These are phyloP conservation scores for Odontamblyopus lacepedii DNA, from an alignment of 2,797 vertebrate genomes.

Conservation along the genomic window DNA sequence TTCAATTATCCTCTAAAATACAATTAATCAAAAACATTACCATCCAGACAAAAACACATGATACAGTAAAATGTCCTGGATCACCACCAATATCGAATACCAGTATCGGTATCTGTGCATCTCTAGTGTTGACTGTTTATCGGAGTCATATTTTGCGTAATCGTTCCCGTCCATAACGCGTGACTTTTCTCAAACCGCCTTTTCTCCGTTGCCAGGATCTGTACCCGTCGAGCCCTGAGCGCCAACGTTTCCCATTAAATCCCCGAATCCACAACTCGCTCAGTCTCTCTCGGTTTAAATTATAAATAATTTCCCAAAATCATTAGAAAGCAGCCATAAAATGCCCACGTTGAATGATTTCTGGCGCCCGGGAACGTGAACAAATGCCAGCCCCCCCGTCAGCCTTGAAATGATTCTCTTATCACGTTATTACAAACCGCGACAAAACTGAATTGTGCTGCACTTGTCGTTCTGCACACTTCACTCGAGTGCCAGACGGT, in stretches of 20 bases:
- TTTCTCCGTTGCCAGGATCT: too few relatives aligned
- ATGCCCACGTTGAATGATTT: neutral
- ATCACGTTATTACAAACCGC: slow-evolving; percentile 5
- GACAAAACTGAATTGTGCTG: neutral
- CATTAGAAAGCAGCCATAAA: neutral
- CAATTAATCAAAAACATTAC: too few relatives aligned
- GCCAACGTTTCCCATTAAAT: neutral
- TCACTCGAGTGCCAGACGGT: neutral
- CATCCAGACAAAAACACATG: too few relatives aligned
- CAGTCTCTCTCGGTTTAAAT: neutral
- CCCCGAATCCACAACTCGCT: neutral
- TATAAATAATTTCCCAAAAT: neutral
- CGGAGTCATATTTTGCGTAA: too few relatives aligned
- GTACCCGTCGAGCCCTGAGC: neutral
- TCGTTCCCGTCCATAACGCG: too few relatives aligned
- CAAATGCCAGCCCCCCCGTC: neutral
- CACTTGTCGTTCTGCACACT: neutral
- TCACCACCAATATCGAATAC: too few relatives aligned
- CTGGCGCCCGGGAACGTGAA: neutral
- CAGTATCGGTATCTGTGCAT: too few relatives aligned
- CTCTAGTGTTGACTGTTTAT: too few relatives aligned
- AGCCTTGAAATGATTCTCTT: slow-evolving; percentile 8
- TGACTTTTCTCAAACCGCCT: too few relatives aligned
- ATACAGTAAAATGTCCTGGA: too few relatives aligned
- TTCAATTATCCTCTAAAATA: too few relatives aligned